Conservation (phyloP, 1,140 invertebrate genomes). For the Parapsyche elsis region DNA sequence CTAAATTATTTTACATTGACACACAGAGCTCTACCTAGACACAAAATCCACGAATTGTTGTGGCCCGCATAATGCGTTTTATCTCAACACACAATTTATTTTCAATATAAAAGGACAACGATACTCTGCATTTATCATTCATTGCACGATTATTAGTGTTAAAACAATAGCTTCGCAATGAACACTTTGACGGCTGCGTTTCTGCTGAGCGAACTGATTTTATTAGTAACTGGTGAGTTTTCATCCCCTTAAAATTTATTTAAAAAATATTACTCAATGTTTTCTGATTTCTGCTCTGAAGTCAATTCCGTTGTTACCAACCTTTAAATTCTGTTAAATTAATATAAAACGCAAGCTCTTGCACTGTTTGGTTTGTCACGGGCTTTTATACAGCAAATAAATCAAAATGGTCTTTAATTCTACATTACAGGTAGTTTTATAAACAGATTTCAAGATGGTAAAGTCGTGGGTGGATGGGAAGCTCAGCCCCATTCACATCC, state of each 20-base stretch:
- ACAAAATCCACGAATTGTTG: not conserved
- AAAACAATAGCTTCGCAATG: not conserved
- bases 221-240: not conserved
- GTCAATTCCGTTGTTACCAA: too few species aligned
- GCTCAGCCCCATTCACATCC: slow-evolving; percentile 66
- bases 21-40: not conserved
- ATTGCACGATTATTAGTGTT: not conserved
- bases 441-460: slow-evolving; percentile 14
- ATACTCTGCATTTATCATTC: not conserved
- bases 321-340: too few species aligned
- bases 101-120: not conserved
- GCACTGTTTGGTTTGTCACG: too few species aligned
- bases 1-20: slow-evolving; percentile 7
- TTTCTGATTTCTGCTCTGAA: too few species aligned
- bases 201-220: not conserved
- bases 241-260: not conserved
- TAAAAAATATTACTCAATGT: not conserved
- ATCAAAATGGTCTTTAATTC: not conserved
- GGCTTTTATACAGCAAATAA: too few species aligned
- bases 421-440: not conserved
- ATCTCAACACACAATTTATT: not conserved
- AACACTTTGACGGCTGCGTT: not conserved
- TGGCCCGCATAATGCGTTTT: slow-evolving; percentile 1
- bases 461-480: slow-evolving; percentile 64
- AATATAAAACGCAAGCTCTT: too few species aligned